phyloP scores from a whole-genome alignment of 2,797 vertebrate species.

The Cephalopachus bancanus region DNA sequence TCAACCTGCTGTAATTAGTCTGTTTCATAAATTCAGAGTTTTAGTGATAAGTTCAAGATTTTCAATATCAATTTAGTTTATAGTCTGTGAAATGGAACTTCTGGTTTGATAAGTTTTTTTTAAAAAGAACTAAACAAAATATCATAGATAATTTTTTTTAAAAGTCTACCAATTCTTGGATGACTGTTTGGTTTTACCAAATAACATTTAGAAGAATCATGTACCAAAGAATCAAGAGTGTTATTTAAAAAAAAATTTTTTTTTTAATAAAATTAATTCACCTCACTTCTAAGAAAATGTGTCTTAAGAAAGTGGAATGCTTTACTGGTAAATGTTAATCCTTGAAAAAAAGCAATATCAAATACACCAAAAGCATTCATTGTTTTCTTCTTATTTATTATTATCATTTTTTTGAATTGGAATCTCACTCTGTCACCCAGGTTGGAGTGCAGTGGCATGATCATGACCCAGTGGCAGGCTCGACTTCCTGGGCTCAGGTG shows the following conservation, averaged over 20 bases:
- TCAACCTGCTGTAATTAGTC: neutral
- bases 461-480: no score
- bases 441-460: no score
- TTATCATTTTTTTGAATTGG: no score
- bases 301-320: slow-evolving; percentile 9
- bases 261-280: neutral
- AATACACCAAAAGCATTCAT: neutral
- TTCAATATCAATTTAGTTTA: slow-evolving; percentile 30
- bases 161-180: neutral
- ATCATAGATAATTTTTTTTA: neutral
- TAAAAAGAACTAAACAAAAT: slow-evolving; percentile 45
- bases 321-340: neutral
- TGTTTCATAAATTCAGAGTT: slow-evolving; percentile 30
- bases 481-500: no score
- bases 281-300: neutral
- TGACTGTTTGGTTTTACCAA: slow-evolving; percentile 29
- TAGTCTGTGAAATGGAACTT: neutral
- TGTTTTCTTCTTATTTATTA: neutral
- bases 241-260: neutral
- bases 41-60: slow-evolving; percentile 11
- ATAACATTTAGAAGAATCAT: neutral
- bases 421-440: no score
- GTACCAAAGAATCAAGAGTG: slow-evolving; percentile 3
- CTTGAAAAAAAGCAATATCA: slow-evolving; percentile 47
- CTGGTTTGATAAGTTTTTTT: neutral